A percentile compares a stretch with the other conserved stretches of the same genome.
These are phyloP conservation scores for Epizoanthus ramosus DNA, from an alignment of 92 coral and sea anemone genomes.

Conservation along the genomic window DNA sequence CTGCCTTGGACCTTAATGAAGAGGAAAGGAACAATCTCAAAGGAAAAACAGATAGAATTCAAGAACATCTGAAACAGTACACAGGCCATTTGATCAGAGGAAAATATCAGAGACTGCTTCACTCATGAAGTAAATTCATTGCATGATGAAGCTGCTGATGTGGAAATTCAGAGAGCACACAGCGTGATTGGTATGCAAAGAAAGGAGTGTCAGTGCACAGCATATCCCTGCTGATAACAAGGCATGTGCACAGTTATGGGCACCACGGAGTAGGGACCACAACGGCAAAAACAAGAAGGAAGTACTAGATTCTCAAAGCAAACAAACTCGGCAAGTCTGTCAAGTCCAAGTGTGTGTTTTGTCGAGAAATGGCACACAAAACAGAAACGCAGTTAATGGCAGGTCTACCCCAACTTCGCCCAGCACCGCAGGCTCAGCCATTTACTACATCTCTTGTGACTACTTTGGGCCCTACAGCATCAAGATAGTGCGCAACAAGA, in stretches of 20 bases:
- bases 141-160: conserved; percentile 39
- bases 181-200: conserved; percentile 2
- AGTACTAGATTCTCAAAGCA: conserved; percentile 60
- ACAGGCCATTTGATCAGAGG: conserved; percentile 42
- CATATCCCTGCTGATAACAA: conserved; percentile 28
- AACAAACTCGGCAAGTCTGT: conserved; percentile 48
- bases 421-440: conserved; percentile 54
- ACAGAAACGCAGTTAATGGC: conserved; percentile 60
- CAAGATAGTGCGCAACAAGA: conserved; percentile 58
- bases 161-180: conserved; percentile 24
- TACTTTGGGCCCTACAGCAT: conserved; percentile 57
- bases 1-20: neutral
- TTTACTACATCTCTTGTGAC: conserved; percentile 62
- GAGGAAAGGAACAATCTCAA: neutral
- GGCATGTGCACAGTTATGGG: conserved; percentile 21
- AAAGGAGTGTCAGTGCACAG: conserved; percentile 44
- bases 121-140: conserved; percentile 24
- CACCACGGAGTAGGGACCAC: conserved; percentile 59
- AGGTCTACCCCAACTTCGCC: conserved; percentile 39
- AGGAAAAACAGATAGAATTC: neutral
- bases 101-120: conserved; percentile 38
- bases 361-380: conserved; percentile 43
- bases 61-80: neutral
- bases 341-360: conserved; percentile 47
- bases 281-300: conserved; percentile 46